Evolutionary conservation across 2,888 invertebrate species (phyloP), one percentile per base, ranked within the genome.

Genomic region (Halictus quadricinctus): DNA sequence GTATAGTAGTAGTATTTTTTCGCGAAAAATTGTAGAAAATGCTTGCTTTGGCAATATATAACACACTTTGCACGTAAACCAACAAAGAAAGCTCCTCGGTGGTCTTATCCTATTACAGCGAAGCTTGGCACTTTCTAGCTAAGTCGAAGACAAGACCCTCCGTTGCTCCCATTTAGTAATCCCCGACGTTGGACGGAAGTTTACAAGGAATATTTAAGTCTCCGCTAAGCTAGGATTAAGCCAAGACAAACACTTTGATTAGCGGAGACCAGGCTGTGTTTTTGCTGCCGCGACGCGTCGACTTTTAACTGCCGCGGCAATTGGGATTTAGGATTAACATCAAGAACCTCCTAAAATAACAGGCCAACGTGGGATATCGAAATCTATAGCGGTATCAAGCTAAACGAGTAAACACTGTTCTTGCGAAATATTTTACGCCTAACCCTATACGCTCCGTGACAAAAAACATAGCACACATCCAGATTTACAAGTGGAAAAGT

Each of bases 201-300:
- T 94, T 94, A 93, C 93, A 94, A 94, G 94, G 94, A 94, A 94
- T 94, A 94, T 93, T 94, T 93, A 93, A 94, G 93, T 93, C 93
- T 90, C 92, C 92, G 91, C 91, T 94, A 93, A 94, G 93, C 93
- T 90, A 78, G 94, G 94, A 94, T 94, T 94, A 94, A 93, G 90
- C 88, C 88, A 90, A 89, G 90, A 90, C 91, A 90, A 92, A 93
- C 92, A 93, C 92, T 93, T 94, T 94, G 94, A 94, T 94, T 94
- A 94, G 92, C 90, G 90, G 90, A 90, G 92, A 91, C 91, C 91
- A 90, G 91, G 92, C 93, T 90, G 91, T 87, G 92, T 92, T 92
- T 92, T 92, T 91, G 88, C 84, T 83, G 77, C 72, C 81, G 72
- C 48, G 69, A 66, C 48, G 58, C 74, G 41, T 69, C 83, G 81